Evolutionary conservation across 2,113 vertebrate species (phyloP).

Genomic region (Ellobius talpinus): DNA sequence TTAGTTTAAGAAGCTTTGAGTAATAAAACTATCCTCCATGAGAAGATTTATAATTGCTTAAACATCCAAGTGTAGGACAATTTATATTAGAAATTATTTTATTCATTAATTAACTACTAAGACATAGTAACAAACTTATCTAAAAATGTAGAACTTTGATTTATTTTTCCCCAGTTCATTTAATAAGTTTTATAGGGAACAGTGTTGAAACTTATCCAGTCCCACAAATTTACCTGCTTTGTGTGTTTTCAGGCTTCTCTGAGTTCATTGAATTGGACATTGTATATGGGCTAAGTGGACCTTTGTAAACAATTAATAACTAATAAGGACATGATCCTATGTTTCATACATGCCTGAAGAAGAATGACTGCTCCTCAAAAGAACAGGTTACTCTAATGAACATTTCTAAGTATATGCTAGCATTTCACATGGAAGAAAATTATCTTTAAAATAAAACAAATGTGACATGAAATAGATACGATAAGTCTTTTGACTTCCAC

Average conservation of each 20-base stretch:
- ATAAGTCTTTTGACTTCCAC: neutral
- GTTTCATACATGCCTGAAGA: conserved; percentile 39
- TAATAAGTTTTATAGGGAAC: neutral
- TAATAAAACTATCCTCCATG: neutral
- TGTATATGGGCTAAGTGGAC: neutral
- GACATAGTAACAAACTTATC: neutral
- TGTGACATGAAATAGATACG: neutral
- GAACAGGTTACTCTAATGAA: conserved; percentile 28
- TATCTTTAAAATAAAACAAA: neutral
- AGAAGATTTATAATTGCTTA: neutral
- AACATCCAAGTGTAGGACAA: neutral
- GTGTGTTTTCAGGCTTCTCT: neutral
- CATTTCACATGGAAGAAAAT: neutral
- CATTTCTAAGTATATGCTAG: neutral
- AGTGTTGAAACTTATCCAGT: neutral
- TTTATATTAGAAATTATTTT: neutral
- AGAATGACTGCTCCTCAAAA: conserved; percentile 12
- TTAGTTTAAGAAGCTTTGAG: neutral
- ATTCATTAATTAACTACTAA: neutral
- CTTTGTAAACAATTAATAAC: neutral
- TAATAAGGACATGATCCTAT: conserved; percentile 5
- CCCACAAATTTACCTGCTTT: neutral
- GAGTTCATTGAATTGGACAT: neutral
- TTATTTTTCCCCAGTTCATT: neutral
- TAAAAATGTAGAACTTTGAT: neutral